Evolutionary conservation across 2,888 invertebrate species (phyloP).

Genomic region (Megastigmus dorsalis): DNA sequence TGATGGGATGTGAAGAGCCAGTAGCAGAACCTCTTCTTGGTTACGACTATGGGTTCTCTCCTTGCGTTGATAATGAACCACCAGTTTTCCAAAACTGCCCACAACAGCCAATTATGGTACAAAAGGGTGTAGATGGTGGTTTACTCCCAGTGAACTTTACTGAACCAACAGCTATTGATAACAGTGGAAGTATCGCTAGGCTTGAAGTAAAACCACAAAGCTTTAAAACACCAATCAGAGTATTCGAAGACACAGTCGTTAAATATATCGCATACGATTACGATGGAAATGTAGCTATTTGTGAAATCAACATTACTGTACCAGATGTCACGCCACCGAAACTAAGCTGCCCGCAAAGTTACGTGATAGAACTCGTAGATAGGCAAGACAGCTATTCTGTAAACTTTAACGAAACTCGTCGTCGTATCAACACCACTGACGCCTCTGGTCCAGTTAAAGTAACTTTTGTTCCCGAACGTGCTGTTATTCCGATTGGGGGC

Average conservation of each 20-base stretch:
- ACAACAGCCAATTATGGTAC: constrained; percentile 91
- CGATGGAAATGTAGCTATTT: constrained; percentile 97
- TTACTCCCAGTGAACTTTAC: constrained; percentile 93
- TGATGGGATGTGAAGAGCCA: constrained; percentile 96
- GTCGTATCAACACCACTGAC: constrained; percentile 89
- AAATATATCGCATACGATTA: constrained; percentile 98
- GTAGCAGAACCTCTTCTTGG: constrained; percentile 88
- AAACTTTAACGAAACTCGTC: constrained; percentile 92
- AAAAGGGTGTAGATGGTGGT: constrained; percentile 92
- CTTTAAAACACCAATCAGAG: constrained; percentile 90
- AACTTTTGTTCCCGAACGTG: constrained; percentile 85
- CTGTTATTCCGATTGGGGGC: constrained; percentile 88
- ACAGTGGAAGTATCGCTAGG: constrained; percentile 95
- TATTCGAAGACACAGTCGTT: constrained; percentile 93
- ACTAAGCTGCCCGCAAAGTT: constrained; percentile 93
- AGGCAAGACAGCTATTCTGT: constrained; percentile 92
- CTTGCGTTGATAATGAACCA: constrained; percentile 96
- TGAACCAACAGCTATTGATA: constrained; percentile 95
- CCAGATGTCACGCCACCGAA: constrained; percentile 94
- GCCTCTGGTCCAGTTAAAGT: constrained; percentile 91
- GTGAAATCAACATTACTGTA: constrained; percentile 96
- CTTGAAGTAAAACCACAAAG: constrained; percentile 94
- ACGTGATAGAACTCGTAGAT: constrained; percentile 93
- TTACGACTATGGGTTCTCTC: constrained; percentile 94
- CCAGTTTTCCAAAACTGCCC: constrained; percentile 98